Evolutionary conservation across 2,113 vertebrate species (phyloP).

Genomic region (Pygoscelis adeliae): DNA sequence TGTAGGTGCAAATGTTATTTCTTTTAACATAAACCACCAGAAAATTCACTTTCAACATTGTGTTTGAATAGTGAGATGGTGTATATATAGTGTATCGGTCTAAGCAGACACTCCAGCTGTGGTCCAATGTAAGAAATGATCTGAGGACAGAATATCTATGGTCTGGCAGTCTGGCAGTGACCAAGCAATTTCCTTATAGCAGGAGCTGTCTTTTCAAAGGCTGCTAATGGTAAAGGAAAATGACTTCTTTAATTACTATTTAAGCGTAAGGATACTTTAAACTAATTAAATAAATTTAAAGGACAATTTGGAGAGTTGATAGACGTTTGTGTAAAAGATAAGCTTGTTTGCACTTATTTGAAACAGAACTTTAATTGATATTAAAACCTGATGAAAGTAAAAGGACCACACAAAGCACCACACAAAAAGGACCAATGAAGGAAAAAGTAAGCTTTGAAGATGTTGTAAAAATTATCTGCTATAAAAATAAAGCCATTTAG

Average conservation of each 20-base stretch:
- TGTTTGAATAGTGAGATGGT: not conserved
- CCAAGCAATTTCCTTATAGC: not conserved
- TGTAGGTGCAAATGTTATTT: not conserved
- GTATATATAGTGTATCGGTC: not conserved
- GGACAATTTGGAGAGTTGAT: not conserved
- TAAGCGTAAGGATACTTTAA: not conserved
- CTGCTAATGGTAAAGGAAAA: not conserved
- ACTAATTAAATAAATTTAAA: not conserved
- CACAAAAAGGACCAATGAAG: not conserved
- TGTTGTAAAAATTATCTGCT: not conserved
- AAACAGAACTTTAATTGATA: not conserved
- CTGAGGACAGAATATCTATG: not conserved
- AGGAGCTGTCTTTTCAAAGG: not conserved
- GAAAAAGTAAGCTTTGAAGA: not conserved
- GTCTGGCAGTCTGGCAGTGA: not conserved
- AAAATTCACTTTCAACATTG: not conserved
- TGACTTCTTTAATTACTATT: not conserved
- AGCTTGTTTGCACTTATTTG: not conserved
- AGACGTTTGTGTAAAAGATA: not conserved
- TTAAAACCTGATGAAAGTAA: not conserved
- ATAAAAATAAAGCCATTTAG: not conserved
- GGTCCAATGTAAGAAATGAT: not conserved
- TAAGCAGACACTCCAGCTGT: not conserved
- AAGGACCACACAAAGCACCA: not conserved
- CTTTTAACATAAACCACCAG: not conserved